Base-by-base conservation (phyloP, 2,888 invertebrate genomes). In the Augiades crinisus region DNA sequence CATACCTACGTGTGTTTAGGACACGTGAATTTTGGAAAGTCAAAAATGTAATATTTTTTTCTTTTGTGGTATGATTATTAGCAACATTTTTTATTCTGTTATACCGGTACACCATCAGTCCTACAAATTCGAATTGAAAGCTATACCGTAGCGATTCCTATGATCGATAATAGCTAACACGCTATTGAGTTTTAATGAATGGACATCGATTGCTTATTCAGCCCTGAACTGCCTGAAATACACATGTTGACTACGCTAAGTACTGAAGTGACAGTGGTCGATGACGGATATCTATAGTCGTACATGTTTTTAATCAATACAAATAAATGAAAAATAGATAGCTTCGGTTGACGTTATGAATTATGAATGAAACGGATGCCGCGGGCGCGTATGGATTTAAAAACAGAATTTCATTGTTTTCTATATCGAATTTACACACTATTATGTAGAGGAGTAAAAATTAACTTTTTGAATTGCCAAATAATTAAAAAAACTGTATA, bases 131-230 rank as follows among this genome's bases (percentile, higher is more conserved):
- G 41, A 27, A 43, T 30, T 31, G 19, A 30, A 43, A 43, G 30
- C 43, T 27, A 27, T 27, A 19, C 27, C 30, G 13, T 8, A 19
- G 8, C 8, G 17, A 31, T 31, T 12, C n/a, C 17, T 16, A 49
- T 40, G 33, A 17, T 41, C 49, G 49, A 49, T 49, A 50, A 19
- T 41, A 31, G 36, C 43, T 50, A 40, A 19, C 43, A 36, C 50
- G 50, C 50, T 27, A 36, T 47, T 41, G 13, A 62, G 47, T 45
- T 40, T 50, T 64, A 61, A 68, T 70, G 65, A 73, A 76, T 67
- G 63, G 55, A 50, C 71, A 86, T 85, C 87, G 84, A 87, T 87
- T 81, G 70, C 61, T 65, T 47, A 65, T 76, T 72, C 68, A 83
- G 69, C 86, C 87, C 78, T 86, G 86, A 87, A 83, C 78, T 71